Conservation (phyloP, 92 coral and sea anemone species). For the Zoanthus solanderi region DNA sequence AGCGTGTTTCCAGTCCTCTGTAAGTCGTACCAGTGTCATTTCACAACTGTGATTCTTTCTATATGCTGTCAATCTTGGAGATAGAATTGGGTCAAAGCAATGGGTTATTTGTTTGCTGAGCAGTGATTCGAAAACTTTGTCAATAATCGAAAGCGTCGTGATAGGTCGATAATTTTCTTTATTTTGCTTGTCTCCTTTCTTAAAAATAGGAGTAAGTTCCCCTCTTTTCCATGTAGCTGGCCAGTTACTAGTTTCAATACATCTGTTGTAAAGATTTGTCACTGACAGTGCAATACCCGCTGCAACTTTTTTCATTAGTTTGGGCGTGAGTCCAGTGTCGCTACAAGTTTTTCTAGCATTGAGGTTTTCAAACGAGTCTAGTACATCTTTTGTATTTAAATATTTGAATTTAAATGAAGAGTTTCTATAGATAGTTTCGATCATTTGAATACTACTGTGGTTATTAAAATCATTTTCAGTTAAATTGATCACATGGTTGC, state of each 20-base stretch:
- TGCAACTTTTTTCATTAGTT: background rate
- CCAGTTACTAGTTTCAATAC: no score
- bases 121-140: no score
- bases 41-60: constrained; percentile 32
- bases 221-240: no score
- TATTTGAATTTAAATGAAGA: background rate
- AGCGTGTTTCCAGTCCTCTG: constrained; percentile 9
- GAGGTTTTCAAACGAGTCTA: background rate
- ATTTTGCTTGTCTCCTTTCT: background rate
- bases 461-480: constrained; percentile 36
- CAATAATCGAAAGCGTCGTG: background rate
- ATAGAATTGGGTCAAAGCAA: background rate
- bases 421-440: no score
- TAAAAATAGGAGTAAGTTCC: no score
- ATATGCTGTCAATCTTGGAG: constrained; percentile 16
- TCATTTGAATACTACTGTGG: constrained; percentile 4
- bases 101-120: constrained; percentile 8
- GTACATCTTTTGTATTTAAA: constrained; percentile 1
- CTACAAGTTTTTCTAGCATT: no score
- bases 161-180: constrained; percentile 30
- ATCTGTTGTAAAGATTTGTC: background rate
- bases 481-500: constrained; percentile 13
- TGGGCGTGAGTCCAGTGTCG: background rate
- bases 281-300: constrained; percentile 2
- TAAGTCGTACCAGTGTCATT: background rate